A percentile compares a stretch with the other conserved stretches of the same genome.
Conservation (phyloP, 2,797 vertebrate species). For the Lacerta viridis region DNA sequence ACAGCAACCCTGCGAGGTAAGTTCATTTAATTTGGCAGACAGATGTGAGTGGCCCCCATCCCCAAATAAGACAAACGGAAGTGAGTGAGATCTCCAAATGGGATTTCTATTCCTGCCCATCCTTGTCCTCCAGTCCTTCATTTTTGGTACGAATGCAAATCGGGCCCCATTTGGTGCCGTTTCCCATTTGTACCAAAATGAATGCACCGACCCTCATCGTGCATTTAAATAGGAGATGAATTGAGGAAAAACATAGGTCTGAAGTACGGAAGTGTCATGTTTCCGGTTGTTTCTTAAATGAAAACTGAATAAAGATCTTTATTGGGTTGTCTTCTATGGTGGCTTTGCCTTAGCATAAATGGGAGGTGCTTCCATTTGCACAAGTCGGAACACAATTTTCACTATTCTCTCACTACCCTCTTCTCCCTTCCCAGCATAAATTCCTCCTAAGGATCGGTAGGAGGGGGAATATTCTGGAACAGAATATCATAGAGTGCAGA, state of each 20-base stretch:
- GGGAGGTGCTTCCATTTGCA: background rate
- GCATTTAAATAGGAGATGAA: background rate
- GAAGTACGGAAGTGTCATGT: background rate
- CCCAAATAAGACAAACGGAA: too few relatives aligned
- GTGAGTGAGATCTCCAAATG: too few relatives aligned
- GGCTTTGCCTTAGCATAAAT: background rate
- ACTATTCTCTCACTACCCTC: background rate
- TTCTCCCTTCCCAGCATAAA: background rate
- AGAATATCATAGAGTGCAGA: background rate
- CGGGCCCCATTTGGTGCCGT: too few relatives aligned
- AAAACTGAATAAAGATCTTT: too few relatives aligned
- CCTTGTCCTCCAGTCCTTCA: too few relatives aligned
- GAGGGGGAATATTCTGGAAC: background rate
- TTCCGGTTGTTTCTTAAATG: background rate
- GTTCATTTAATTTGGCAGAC: too few relatives aligned
- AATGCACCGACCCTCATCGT: too few relatives aligned
- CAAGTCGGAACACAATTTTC: background rate
- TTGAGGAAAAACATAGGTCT: background rate
- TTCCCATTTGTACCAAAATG: too few relatives aligned
- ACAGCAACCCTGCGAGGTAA: background rate
- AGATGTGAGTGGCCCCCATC: too few relatives aligned
- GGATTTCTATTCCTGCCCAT: too few relatives aligned
- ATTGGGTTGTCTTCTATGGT: too few relatives aligned
- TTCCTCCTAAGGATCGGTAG: background rate
- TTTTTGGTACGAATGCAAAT: too few relatives aligned